These are phyloP conservation scores for Molossus alvarezi DNA, from an alignment of 2,797 vertebrate genomes.

Conservation along the genomic window DNA sequence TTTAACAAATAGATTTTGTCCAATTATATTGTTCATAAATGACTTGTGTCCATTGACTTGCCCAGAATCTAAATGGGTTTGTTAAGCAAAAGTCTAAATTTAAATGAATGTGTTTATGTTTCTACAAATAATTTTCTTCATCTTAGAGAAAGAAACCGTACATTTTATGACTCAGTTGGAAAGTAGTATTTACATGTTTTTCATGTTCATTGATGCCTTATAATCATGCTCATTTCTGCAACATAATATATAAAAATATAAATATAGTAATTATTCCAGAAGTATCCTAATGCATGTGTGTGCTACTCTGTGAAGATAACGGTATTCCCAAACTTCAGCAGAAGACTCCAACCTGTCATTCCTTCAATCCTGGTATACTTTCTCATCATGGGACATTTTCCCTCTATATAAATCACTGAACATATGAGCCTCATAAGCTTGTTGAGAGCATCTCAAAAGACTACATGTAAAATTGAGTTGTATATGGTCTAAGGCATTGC, in stretches of 20 bases:
- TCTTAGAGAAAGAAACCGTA: not conserved
- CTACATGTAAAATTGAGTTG: not conserved
- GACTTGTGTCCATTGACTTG: not conserved
- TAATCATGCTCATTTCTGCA: not conserved
- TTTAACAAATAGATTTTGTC: slow-evolving; percentile 25
- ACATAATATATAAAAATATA: not conserved
- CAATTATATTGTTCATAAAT: slow-evolving; percentile 19
- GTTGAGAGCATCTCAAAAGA: not conserved
- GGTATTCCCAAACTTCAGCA: not conserved
- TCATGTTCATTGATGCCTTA: not conserved
- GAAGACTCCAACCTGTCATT: not conserved
- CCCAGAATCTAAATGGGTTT: not conserved
- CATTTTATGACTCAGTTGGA: slow-evolving; percentile 4
- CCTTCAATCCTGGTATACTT: not conserved
- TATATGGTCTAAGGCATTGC: not conserved
- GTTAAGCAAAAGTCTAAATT: slow-evolving; percentile 10
- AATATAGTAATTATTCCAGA: not conserved
- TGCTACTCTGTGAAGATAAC: slow-evolving; percentile 12
- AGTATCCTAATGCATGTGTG: not conserved
- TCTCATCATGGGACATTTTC: not conserved
- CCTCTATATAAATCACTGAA: not conserved
- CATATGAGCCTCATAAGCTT: not conserved
- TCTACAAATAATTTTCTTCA: slow-evolving; percentile 4
- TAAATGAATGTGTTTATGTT: not conserved
- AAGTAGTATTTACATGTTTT: slow-evolving; percentile 2